Evolutionary conservation across 2,797 vertebrate genomes (phyloP).

Genomic region (Emys orbicularis): DNA sequence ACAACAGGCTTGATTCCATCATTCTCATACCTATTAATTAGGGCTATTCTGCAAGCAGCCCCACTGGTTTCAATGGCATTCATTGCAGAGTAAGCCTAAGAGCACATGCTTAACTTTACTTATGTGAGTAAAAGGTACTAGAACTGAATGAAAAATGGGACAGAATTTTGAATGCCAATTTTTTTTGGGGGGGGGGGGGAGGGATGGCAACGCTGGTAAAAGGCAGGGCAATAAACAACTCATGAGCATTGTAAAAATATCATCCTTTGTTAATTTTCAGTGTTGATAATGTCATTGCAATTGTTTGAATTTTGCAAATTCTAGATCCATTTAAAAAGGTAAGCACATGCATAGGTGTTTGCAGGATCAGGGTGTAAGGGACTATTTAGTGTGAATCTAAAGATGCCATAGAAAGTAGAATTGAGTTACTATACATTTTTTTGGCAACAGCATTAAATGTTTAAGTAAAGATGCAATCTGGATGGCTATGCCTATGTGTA

Average conservation of each 20-base stretch:
- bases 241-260: background rate
- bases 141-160: background rate
- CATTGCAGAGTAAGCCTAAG: background rate
- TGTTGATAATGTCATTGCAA: too few species aligned
- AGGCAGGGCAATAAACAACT: background rate
- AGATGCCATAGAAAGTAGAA: background rate
- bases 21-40: background rate
- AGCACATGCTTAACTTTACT: background rate
- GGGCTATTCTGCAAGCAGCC: background rate
- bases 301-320: background rate
- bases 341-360: background rate
- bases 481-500: background rate
- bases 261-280: background rate
- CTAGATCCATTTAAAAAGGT: background rate
- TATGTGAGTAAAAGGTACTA: background rate
- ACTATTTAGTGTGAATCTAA: background rate
- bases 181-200: too few species aligned
- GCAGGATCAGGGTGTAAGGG: background rate
- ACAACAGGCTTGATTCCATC: background rate
- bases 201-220: background rate
- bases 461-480: background rate
- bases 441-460: background rate
- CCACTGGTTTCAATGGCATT: background rate
- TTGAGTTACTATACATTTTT: background rate
- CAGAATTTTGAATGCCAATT: background rate